Evolutionary conservation across 2,888 invertebrate genomes (phyloP).

Genomic region (Drosophila koepferae): DNA sequence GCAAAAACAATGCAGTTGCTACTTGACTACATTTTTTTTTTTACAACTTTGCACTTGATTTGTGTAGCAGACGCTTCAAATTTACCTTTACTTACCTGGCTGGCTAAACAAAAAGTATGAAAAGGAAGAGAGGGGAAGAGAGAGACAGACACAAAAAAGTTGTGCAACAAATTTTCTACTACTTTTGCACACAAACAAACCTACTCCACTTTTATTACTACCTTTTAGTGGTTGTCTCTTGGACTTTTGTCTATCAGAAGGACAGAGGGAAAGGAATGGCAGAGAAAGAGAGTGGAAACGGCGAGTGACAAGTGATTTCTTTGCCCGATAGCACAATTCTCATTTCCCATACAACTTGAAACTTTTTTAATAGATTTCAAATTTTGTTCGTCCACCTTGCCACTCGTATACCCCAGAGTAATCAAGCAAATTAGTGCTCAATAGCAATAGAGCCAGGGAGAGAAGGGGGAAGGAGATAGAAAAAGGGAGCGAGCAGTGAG

Average conservation of each 20-base stretch:
- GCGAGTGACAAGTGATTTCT: constrained; percentile 50
- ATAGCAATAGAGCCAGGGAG: neutral
- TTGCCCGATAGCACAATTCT: constrained; percentile 43
- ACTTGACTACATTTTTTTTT: constrained; percentile 35
- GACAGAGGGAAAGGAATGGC: neutral
- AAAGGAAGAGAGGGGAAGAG: neutral
- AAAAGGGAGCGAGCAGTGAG: no score
- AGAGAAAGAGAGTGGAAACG: neutral
- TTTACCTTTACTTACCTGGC: constrained; percentile 45
- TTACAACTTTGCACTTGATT: constrained; percentile 60
- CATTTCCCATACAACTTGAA: constrained; percentile 57
- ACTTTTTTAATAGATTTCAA: constrained; percentile 81
- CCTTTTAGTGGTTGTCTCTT: constrained; percentile 12
- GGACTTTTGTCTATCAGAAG: constrained; percentile 11
- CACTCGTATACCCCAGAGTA: constrained; percentile 68
- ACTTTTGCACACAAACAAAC: constrained; percentile 11
- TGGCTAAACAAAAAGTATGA: constrained; percentile 20
- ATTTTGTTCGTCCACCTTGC: constrained; percentile 31
- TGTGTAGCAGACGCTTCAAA: constrained; percentile 50
- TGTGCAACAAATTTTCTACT: constrained; percentile 43
- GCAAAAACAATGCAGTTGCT: constrained; percentile 13
- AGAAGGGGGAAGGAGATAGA: neutral
- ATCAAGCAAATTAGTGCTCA: constrained; percentile 76
- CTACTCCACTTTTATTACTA: constrained; percentile 9
- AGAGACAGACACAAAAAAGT: constrained; percentile 30